phyloP scores from a whole-genome alignment of 2,113 vertebrate genomes.

The Scytalopus superciliaris region DNA sequence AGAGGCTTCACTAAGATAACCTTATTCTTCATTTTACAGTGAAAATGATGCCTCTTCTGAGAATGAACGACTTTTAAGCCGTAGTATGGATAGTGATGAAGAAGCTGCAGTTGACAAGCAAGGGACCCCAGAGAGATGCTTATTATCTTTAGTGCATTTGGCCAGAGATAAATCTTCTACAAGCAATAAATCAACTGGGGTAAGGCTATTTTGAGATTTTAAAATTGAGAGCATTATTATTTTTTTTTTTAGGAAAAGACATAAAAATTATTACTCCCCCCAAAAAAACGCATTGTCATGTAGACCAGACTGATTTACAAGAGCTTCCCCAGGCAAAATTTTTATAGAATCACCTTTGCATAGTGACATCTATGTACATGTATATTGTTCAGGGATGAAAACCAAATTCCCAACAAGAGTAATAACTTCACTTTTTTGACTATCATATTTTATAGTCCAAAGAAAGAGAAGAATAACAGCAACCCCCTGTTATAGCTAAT shows the following conservation, averaged over 20 bases:
- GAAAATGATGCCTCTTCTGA: conserved; percentile 98
- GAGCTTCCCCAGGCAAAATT: not conserved
- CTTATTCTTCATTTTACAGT: conserved; percentile 66
- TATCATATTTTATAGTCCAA: not conserved
- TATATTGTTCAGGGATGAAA: not conserved
- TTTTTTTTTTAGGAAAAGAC: not conserved
- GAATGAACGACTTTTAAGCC: conserved; percentile 93
- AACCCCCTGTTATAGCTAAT: not conserved
- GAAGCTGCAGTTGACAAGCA: conserved; percentile 91
- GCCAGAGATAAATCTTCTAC: conserved; percentile 82
- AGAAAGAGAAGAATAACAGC: not conserved
- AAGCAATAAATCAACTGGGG: conserved; percentile 88
- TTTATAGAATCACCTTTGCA: not conserved
- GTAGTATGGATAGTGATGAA: conserved; percentile 96
- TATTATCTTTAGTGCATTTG: conserved; percentile 90
- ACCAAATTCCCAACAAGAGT: not conserved
- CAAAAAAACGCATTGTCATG: not conserved
- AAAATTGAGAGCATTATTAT: not conserved
- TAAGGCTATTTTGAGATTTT: conserved; percentile 61
- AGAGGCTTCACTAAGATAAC: not conserved
- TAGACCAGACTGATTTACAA: not conserved
- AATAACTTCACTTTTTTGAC: not conserved
- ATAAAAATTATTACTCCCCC: not conserved
- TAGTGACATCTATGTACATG: not conserved
- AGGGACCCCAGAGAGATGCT: conserved; percentile 86